phyloP scores from a whole-genome alignment of 2,888 invertebrate species.

The Lepidonotus clava region DNA sequence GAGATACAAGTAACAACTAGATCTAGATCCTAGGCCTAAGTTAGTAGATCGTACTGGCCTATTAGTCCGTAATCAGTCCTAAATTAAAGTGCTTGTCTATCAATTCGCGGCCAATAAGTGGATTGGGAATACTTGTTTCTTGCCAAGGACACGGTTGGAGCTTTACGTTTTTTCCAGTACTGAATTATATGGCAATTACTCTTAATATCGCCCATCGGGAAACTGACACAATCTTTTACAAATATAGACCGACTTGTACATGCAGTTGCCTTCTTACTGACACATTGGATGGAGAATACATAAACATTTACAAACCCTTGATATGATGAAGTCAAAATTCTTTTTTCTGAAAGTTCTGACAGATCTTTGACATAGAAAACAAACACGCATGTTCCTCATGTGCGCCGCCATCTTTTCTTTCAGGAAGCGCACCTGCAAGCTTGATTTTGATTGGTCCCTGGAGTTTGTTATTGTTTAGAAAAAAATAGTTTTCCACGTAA shows the following conservation, averaged over 20 bases:
- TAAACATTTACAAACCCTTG: background rate
- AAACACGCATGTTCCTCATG: constrained; percentile 53
- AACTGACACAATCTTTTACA: too few relatives aligned
- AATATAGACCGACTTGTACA: too few relatives aligned
- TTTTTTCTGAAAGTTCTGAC: background rate
- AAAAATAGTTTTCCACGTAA: background rate
- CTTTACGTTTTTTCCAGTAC: too few relatives aligned
- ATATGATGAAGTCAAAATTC: background rate
- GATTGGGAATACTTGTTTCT: background rate
- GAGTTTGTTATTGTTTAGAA: background rate
- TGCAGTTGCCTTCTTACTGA: too few relatives aligned
- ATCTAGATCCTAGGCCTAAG: too few relatives aligned
- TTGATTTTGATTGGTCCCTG: background rate
- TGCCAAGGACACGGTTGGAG: background rate
- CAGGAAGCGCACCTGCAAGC: background rate
- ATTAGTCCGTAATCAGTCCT: too few relatives aligned
- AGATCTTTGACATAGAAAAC: constrained; percentile 20
- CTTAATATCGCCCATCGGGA: background rate
- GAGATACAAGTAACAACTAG: too few relatives aligned
- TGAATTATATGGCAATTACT: background rate
- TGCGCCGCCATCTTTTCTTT: constrained; percentile 51
- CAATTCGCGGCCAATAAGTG: too few relatives aligned
- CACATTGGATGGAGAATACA: too few relatives aligned
- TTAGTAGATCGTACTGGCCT: too few relatives aligned
- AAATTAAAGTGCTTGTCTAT: too few relatives aligned